These are phyloP conservation scores for Fabriciana adippe DNA, from an alignment of 2,888 invertebrate genomes.

Conservation along the genomic window DNA sequence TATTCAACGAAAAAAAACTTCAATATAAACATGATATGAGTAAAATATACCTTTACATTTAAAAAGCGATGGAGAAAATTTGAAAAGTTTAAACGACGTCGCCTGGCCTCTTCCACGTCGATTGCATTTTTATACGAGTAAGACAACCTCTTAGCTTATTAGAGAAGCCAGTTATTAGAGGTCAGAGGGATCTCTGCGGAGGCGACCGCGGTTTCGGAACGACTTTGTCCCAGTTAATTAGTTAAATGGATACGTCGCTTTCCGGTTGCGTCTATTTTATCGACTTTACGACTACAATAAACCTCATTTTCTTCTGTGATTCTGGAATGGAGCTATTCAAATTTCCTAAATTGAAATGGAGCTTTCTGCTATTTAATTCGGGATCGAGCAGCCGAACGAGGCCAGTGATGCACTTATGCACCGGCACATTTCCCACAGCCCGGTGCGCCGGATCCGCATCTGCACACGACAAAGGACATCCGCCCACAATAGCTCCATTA, in stretches of 20 bases:
- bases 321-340: constrained; percentile 52
- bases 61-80: constrained; percentile 75
- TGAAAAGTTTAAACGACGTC: constrained; percentile 79
- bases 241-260: constrained; percentile 71
- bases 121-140: constrained; percentile 78
- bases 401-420: constrained; percentile 75
- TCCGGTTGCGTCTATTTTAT: constrained; percentile 55
- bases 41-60: constrained; percentile 56
- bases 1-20: neutral
- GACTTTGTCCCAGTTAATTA: constrained; percentile 73
- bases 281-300: constrained; percentile 56
- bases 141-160: constrained; percentile 80
- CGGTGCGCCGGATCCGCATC: constrained; percentile 65
- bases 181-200: constrained; percentile 70
- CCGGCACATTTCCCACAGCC: constrained; percentile 73
- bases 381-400: constrained; percentile 64
- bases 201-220: constrained; percentile 56
- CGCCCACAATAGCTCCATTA: constrained; percentile 81
- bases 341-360: constrained; percentile 61
- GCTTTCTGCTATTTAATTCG: constrained; percentile 63
- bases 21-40: neutral
- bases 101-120: constrained; percentile 64
- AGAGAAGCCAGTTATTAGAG: constrained; percentile 75
- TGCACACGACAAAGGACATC: constrained; percentile 77
- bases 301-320: constrained; percentile 52